A percentile compares a stretch with the other conserved stretches of the same genome.
These are phyloP conservation scores for Ciconia boyciana DNA, from an alignment of 2,113 vertebrate species.

Conservation along the genomic window DNA sequence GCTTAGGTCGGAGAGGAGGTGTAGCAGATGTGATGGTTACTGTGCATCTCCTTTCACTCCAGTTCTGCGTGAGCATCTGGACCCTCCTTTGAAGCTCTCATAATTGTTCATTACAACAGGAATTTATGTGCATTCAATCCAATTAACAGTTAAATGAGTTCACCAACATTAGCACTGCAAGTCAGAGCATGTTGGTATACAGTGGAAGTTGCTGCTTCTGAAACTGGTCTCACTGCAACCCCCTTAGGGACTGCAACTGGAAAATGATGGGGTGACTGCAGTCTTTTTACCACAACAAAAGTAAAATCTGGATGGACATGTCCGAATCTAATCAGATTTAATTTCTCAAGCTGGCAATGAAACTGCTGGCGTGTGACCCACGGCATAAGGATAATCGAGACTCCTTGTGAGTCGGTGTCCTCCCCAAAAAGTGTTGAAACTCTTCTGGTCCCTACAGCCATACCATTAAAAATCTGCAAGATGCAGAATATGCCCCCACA, in stretches of 20 bases:
- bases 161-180: neutral
- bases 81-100: neutral
- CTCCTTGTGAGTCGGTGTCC: rapidly evolving
- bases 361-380: neutral
- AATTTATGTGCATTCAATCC: neutral
- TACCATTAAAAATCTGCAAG: neutral
- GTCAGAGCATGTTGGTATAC: neutral
- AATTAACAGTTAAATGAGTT: neutral
- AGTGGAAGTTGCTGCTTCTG: neutral
- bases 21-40: neutral
- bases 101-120: neutral
- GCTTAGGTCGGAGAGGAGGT: neutral
- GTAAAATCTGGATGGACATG: rapidly evolving
- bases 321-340: neutral
- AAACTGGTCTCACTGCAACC: neutral
- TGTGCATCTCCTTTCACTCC: neutral
- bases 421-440: neutral
- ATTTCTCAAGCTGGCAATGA: neutral
- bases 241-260: neutral
- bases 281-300: neutral
- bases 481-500: neutral
- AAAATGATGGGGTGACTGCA: neutral
- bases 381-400: neutral
- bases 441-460: neutral
- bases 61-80: neutral